Evolutionary conservation across 2,888 invertebrate genomes (phyloP).

Genomic region (Euproctis similis): DNA sequence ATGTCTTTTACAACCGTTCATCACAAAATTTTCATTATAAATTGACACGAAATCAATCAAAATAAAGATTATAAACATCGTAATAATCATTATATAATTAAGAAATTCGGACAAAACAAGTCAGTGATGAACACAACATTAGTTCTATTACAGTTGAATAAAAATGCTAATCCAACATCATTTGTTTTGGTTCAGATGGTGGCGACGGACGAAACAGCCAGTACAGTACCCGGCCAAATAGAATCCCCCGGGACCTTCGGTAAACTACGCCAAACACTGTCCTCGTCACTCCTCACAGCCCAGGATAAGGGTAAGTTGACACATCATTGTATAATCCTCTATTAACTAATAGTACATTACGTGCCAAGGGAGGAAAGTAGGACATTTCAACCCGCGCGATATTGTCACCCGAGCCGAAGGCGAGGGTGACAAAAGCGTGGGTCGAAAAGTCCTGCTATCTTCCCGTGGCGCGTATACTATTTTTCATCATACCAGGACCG

Average conservation of each 20-base stretch:
- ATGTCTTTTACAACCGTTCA: no score
- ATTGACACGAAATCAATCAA: no score
- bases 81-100: neutral
- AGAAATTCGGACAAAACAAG: neutral
- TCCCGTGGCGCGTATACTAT: no score
- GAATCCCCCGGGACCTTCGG: slow-evolving; percentile 85
- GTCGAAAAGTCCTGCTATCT: no score
- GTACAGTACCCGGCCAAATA: slow-evolving; percentile 76
- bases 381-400: no score
- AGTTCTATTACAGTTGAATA: neutral
- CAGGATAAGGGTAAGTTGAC: slow-evolving; percentile 84
- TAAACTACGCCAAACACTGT: slow-evolving; percentile 87
- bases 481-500: no score
- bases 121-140: neutral
- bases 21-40: no score
- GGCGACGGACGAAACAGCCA: slow-evolving; percentile 83
- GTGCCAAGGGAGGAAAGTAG: no score
- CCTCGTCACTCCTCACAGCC: slow-evolving; percentile 86
- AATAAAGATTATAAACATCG: slow-evolving; percentile 1
- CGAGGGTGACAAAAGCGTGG: no score
- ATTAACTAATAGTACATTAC: no score
- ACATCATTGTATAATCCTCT: neutral
- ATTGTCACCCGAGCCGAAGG: no score
- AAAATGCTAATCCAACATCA: neutral
- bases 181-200: slow-evolving; percentile 80